phyloP scores from a whole-genome alignment of 2,113 vertebrate genomes.

The Otocyon megalotis region DNA sequence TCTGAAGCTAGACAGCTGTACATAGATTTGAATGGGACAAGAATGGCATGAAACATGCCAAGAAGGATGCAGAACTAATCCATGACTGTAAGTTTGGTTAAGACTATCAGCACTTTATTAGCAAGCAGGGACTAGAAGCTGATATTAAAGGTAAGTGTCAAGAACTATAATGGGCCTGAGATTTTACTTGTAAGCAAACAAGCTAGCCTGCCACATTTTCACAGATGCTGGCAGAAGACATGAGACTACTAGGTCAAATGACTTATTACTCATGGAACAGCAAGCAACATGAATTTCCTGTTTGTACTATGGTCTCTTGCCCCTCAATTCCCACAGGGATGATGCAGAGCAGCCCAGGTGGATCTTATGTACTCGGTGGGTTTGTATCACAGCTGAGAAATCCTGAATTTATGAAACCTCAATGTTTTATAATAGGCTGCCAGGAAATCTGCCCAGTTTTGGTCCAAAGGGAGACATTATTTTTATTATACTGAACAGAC shows the following conservation, averaged over 20 bases:
- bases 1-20: background rate
- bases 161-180: background rate
- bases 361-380: background rate
- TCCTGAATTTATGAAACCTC: background rate
- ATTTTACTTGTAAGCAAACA: background rate
- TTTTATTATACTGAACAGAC: background rate
- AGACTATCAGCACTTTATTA: background rate
- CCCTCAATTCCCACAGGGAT: background rate
- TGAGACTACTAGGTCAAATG: background rate
- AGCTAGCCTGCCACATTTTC: background rate
- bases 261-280: background rate
- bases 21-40: background rate
- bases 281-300: background rate
- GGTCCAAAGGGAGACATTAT: background rate
- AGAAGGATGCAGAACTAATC: background rate
- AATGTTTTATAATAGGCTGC: background rate
- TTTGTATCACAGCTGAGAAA: constrained; percentile 23
- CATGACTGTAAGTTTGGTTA: background rate
- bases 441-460: background rate
- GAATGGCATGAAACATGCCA: background rate
- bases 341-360: background rate
- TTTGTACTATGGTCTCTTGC: background rate
- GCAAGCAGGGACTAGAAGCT: background rate
- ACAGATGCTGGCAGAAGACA: background rate
- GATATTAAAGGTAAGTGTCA: background rate